phyloP scores from a whole-genome alignment of 2,888 invertebrate species.

The Lasiommata megera region DNA sequence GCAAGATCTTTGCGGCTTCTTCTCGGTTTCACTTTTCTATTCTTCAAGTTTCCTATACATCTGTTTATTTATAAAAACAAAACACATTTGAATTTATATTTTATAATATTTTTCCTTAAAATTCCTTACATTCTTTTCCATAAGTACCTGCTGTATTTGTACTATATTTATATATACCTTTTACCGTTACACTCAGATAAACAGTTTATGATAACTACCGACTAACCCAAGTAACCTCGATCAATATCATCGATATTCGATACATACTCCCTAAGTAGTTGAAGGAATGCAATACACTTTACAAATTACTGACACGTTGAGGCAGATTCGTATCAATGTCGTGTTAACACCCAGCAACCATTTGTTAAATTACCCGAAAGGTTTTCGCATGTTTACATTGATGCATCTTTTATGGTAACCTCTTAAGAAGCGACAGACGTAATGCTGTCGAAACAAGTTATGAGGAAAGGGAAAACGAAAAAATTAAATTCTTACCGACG shows the following conservation, averaged over 20 bases:
- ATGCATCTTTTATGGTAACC: not conserved
- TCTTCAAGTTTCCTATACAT: too few relatives aligned
- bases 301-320: constrained; percentile 10
- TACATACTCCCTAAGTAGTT: not conserved
- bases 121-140: too few relatives aligned
- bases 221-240: not conserved
- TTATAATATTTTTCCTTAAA: too few relatives aligned
- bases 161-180: too few relatives aligned
- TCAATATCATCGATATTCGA: constrained; percentile 10
- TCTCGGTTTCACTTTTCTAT: too few relatives aligned
- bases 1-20: too few relatives aligned
- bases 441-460: not conserved
- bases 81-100: too few relatives aligned
- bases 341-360: constrained; percentile 1
- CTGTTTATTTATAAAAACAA: too few relatives aligned
- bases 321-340: constrained; percentile 30
- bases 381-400: not conserved
- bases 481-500: not conserved
- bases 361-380: not conserved
- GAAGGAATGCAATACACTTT: constrained; percentile 15
- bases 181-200: not conserved
- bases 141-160: too few relatives aligned
- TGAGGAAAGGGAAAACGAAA: not conserved
- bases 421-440: not conserved
- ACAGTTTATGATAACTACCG: not conserved